Conservation (phyloP, 2,888 invertebrate genomes). For the Leptodirus hochenwartii region DNA sequence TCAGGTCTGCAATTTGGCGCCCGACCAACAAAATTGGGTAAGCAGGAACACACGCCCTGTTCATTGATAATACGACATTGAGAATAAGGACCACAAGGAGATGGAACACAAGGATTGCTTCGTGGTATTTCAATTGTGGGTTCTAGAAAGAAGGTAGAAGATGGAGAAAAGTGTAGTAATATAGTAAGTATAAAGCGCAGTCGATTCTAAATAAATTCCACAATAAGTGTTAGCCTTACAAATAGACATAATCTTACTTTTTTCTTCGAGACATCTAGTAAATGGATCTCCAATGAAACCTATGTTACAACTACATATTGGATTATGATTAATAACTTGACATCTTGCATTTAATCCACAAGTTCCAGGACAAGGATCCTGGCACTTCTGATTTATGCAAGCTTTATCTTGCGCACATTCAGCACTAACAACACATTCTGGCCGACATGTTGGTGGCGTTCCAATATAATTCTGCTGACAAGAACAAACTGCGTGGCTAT, state of each 20-base stretch:
- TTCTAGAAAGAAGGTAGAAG: constrained; percentile 8
- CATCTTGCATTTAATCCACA: constrained; percentile 70
- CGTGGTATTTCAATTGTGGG: constrained; percentile 6
- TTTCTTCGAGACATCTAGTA: constrained; percentile 46
- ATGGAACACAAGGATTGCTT: constrained; percentile 56
- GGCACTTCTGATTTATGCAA: constrained; percentile 66
- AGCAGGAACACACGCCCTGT: constrained; percentile 64
- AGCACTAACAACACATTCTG: constrained; percentile 69
- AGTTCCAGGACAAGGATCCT: constrained; percentile 67
- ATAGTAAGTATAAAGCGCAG: not conserved
- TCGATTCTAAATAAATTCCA: not conserved
- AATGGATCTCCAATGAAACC: constrained; percentile 73
- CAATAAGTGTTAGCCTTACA: too few relatives aligned
- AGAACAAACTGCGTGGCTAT: constrained; percentile 65
- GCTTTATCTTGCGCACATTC: constrained; percentile 68
- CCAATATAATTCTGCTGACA: constrained; percentile 60
- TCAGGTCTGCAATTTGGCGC: constrained; percentile 76
- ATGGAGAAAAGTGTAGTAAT: not conserved
- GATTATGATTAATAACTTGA: constrained; percentile 69
- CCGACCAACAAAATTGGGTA: constrained; percentile 59
- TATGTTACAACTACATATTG: constrained; percentile 65
- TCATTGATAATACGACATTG: constrained; percentile 61
- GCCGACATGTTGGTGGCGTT: constrained; percentile 59
- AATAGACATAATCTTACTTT: constrained; percentile 34
- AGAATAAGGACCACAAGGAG: constrained; percentile 71